These are phyloP conservation scores for Julus scandinavius DNA, from an alignment of 2,888 invertebrate genomes.

Conservation along the genomic window DNA sequence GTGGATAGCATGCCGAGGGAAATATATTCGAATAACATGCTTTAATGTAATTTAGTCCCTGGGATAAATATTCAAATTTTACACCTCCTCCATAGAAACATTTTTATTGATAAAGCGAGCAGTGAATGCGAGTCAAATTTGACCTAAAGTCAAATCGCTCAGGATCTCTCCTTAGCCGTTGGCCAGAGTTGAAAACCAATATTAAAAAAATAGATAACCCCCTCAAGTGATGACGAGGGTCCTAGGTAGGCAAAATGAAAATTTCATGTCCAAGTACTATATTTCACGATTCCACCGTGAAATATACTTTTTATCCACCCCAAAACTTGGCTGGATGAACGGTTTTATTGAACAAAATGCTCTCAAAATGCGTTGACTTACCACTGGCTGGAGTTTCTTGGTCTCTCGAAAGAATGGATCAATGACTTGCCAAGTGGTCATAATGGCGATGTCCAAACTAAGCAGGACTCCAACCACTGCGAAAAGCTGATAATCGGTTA, in stretches of 20 bases:
- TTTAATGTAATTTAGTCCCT: background rate
- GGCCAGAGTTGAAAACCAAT: background rate
- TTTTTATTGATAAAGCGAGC: slow-evolving; percentile 14
- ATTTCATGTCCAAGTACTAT: background rate
- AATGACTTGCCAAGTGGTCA: slow-evolving; percentile 96
- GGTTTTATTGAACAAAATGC: background rate
- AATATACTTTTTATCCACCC: no score
- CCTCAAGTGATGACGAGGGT: background rate
- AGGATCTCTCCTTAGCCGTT: background rate
- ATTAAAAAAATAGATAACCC: slow-evolving; percentile 26
- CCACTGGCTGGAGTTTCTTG: slow-evolving; percentile 83
- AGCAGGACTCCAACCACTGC: slow-evolving; percentile 95
- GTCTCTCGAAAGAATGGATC: slow-evolving; percentile 94
- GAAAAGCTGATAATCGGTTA: slow-evolving; percentile 97
- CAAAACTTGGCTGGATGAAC: background rate
- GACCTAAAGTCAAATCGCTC: slow-evolving; percentile 21
- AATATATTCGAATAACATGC: background rate
- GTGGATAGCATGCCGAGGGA: background rate
- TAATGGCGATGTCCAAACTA: slow-evolving; percentile 89
- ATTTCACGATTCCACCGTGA: background rate
- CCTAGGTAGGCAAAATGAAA: background rate
- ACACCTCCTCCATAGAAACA: background rate
- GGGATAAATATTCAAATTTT: slow-evolving; percentile 21
- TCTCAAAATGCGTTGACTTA: slow-evolving; percentile 37
- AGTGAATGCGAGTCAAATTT: slow-evolving; percentile 7